A percentile compares a stretch with the other conserved stretches of the same genome.
Evolutionary conservation across 2,888 invertebrate species (phyloP).

Genomic region (Cybosia mesomella): DNA sequence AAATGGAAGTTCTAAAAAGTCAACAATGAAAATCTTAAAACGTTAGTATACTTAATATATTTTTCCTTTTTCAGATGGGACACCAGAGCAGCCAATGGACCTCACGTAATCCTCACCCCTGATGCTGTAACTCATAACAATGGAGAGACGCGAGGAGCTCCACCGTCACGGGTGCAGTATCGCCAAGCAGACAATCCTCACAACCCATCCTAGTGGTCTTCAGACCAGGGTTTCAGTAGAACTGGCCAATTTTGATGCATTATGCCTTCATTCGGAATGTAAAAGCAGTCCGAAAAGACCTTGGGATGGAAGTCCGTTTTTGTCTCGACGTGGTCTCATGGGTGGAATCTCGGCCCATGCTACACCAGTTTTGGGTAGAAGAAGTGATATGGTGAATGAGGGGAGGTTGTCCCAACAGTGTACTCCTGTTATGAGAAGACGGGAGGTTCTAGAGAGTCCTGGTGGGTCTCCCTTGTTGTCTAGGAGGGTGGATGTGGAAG

Average conservation of each 20-base stretch:
- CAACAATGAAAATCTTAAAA: neutral
- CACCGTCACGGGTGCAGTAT: constrained; percentile 82
- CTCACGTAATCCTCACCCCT: constrained; percentile 27
- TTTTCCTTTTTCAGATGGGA: constrained; percentile 33
- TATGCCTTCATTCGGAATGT: constrained; percentile 76
- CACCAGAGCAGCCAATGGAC: constrained; percentile 48
- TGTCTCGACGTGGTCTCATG: constrained; percentile 65
- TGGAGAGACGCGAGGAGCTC: constrained; percentile 79
- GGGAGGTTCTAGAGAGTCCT: constrained; percentile 78
- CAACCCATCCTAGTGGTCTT: constrained; percentile 80
- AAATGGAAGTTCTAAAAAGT: neutral
- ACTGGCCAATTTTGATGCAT: constrained; percentile 80
- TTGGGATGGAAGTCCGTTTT: constrained; percentile 76
- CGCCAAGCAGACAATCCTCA: constrained; percentile 82
- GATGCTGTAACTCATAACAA: constrained; percentile 50
- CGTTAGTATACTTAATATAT: too few species aligned
- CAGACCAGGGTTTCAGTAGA: constrained; percentile 82
- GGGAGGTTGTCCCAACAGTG: constrained; percentile 81
- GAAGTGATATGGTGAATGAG: constrained; percentile 81
- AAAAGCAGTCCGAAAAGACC: constrained; percentile 65
- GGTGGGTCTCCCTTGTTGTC: constrained; percentile 76
- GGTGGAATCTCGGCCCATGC: constrained; percentile 81
- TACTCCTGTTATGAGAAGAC: constrained; percentile 80
- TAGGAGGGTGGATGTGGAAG: constrained; percentile 75
- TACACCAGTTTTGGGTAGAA: constrained; percentile 79